Evolutionary conservation across 2,113 vertebrate species (phyloP), one percentile per base, ranked within the genome.

Genomic region (Cygnus atratus): DNA sequence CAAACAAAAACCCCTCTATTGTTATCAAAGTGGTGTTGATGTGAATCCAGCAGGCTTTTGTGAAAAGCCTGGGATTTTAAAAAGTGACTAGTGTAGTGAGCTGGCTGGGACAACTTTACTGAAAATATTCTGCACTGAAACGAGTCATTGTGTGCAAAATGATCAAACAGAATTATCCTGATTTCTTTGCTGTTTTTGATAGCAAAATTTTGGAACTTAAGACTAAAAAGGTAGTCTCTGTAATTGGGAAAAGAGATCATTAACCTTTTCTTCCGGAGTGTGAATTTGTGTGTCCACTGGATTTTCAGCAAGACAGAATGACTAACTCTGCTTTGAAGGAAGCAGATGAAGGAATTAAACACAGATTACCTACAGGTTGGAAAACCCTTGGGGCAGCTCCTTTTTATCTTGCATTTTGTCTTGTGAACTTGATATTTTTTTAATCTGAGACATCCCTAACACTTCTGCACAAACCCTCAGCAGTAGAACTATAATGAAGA

Each of bases 191-290:
- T 24, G 6, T n/a, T 91, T 74, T 76, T 58, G 21, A 20, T 15
- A 29, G 9, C 4, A 70, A 85, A 50, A 28, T 85, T 87, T 76
- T 70, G 35, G 54, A 72, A 17, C n/a, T 73, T 73, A 52, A 67
- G 20, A 52, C 12, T 67, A 18, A 88, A 18, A 6, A 68, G 63
- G 28, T 39, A 4, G 6, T 65, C 19, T 77, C 37, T 52, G 17
- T 57, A 63, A 28, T 7, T 44, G 24, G 12, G 43, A 84, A 83
- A 73, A 59, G 24, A 79, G 2, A 62, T 2, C 48, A 58, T 86
- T 44, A 65, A 3, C 13, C 6, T 66, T 0, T 58, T 33, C 2
- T 48, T 20, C 5, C 6, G 28, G 43, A 24, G 3, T 0, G 0
- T 46, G 33, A 75, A 46, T 81, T 77, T 81, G 19, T 67, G 21